Evolutionary conservation across 2,797 vertebrate species (phyloP), one percentile per base, ranked within the genome.

Genomic region (Phoeniculus purpureus): DNA sequence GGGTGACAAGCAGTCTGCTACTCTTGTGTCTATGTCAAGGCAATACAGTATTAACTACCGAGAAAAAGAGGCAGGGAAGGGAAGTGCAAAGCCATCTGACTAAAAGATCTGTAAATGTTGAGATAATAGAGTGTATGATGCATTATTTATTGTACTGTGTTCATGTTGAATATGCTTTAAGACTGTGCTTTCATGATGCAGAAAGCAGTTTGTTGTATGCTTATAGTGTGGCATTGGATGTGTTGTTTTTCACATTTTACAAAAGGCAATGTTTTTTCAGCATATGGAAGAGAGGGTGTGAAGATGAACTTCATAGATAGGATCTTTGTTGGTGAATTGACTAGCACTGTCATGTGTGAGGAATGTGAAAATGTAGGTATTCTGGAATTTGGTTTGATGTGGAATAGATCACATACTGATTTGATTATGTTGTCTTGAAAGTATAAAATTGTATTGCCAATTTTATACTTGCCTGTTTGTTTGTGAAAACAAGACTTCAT

Each of bases 341-440:
- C 99, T 93, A 99, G 99, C 98, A 99, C 99, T 61, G 98, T 99
- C 92, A 99, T 99, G 99, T 99, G 99, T 98, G 99, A 99, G 96
- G 99, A 99, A 97, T 99, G 99, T 96, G 98, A 98, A 95, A 98
- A 99, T 95, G 99, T 99, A 98, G 98, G 99, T 98, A 95, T 96
- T 96, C 93, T 91, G 91, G 80, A 97, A 95, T 94, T 97, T 92
- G 92, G 70, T 95, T 96, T 90, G 84, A 83, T 92, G 81, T 94
- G 73, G 89, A 96, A 96, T 96, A 92, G 68, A 95, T 96, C 86
- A 81, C 68, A 92, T 95, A 89, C 70, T 79, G 79, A 82, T 93
- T 95, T 89, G 92, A 94, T 94, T 79, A 83, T 52, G 0, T 93
- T 95, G 92, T 96, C 95, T 94, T 93, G 50, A 90, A 95, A 92